These are phyloP conservation scores for Drosophila infuscata DNA, from an alignment of 2,888 invertebrate genomes.

Conservation along the genomic window DNA sequence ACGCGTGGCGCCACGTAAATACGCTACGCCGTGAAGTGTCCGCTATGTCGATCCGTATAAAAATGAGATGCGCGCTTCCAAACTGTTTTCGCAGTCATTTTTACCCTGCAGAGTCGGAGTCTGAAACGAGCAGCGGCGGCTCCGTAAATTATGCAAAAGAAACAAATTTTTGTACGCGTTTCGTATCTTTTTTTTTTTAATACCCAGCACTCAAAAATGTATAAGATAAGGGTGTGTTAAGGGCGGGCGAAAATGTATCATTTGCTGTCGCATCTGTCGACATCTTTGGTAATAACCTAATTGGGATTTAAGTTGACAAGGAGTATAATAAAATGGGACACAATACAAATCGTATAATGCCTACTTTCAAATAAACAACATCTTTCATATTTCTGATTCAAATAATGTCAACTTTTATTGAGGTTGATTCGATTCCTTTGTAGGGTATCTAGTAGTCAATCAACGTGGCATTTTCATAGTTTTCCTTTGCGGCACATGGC, in stretches of 20 bases:
- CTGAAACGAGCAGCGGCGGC: slow-evolving; percentile 30
- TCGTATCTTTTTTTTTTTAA: slow-evolving; percentile 16
- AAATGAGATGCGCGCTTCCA: slow-evolving; percentile 57
- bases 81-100: slow-evolving; percentile 59
- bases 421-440: background rate
- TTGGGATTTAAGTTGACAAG: background rate
- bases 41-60: slow-evolving; percentile 5
- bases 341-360: accelerated
- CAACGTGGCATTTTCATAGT: slow-evolving; percentile 28
- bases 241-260: background rate
- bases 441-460: slow-evolving; percentile 23
- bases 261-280: background rate
- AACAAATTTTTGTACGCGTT: slow-evolving; percentile 60
- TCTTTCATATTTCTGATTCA: background rate
- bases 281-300: background rate
- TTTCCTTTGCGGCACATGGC: slow-evolving; percentile 67
- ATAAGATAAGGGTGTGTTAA: slow-evolving; percentile 17
- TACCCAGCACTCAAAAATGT: slow-evolving; percentile 24
- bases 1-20: slow-evolving; percentile 50
- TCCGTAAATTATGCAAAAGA: slow-evolving; percentile 75
- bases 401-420: too few species aligned
- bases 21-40: slow-evolving; percentile 28
- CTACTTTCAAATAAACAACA: background rate
- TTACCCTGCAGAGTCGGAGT: slow-evolving; percentile 5
- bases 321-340: background rate